phyloP scores from a whole-genome alignment of 2,888 invertebrate species.

The Holacanthella duospinosa region DNA sequence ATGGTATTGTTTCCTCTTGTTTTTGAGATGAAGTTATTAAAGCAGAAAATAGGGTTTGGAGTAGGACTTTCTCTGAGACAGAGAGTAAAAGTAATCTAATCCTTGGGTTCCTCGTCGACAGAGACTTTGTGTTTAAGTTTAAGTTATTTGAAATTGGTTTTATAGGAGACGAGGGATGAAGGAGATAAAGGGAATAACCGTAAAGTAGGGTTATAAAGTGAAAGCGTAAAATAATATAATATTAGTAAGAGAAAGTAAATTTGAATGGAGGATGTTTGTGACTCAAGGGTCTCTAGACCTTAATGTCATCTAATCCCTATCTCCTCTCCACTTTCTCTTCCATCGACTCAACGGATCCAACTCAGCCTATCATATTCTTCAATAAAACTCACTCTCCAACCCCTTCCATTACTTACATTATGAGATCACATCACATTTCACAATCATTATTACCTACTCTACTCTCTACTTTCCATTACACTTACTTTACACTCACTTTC shows the following conservation, averaged over 20 bases:
- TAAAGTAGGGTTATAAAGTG: constrained; percentile 1
- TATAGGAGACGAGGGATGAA: not conserved
- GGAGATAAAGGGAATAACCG: constrained; percentile 2
- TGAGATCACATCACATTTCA: not conserved
- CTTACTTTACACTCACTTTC: no score
- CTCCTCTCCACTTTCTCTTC: not conserved
- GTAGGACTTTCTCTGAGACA: no score
- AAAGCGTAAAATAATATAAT: not conserved
- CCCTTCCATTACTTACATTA: not conserved
- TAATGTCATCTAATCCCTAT: not conserved
- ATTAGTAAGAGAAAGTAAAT: not conserved
- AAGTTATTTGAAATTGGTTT: constrained; percentile 1
- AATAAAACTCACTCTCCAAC: no score
- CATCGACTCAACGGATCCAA: not conserved
- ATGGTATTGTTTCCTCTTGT: not conserved
- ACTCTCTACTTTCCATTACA: no score
- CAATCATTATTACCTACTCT: not conserved
- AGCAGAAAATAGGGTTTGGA: no score
- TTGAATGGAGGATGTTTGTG: not conserved
- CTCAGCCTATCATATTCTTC: not conserved
- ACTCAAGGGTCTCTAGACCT: not conserved
- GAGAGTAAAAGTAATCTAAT: constrained; percentile 1
- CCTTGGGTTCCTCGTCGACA: not conserved
- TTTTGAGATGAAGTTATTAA: no score
- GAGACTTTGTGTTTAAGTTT: not conserved